Percentiles rank a stretch among this genome's conserved stretches.
These are phyloP conservation scores for Antedon bifida DNA, from an alignment of 35 echinoderm and acorn worm genomes.

Conservation along the genomic window DNA sequence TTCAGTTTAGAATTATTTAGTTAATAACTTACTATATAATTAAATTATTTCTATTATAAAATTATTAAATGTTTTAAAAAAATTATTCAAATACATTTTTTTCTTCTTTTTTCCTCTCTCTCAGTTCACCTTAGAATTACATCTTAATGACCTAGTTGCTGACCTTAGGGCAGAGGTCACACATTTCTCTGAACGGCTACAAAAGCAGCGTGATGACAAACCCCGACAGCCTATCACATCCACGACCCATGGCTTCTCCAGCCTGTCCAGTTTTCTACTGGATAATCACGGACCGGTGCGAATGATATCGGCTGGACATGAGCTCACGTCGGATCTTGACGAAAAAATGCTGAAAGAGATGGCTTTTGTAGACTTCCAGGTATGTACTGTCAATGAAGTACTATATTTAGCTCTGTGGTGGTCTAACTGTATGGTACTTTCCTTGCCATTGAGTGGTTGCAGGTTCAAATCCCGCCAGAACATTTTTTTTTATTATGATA, in stretches of 20 bases:
- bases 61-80: no score
- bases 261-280: background rate
- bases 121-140: slow-evolving; percentile 63
- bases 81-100: no score
- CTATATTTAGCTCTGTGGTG: background rate
- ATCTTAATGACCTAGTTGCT: slow-evolving; percentile 46
- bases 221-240: background rate
- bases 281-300: slow-evolving; percentile 36
- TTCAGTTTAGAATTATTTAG: no score
- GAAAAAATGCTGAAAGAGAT: slow-evolving; percentile 68
- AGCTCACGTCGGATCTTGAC: slow-evolving; percentile 67
- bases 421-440: no score
- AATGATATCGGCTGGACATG: slow-evolving; percentile 79
- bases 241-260: background rate
- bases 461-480: no score
- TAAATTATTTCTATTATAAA: no score
- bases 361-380: slow-evolving; percentile 58
- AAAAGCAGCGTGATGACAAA: slow-evolving; percentile 27
- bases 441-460: no score
- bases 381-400: slow-evolving; percentile 3
- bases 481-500: no score
- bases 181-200: slow-evolving; percentile 31
- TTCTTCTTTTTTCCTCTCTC: background rate
- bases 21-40: no score
- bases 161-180: slow-evolving; percentile 72